These are phyloP conservation scores for Meloidogyne floridensis DNA, from an alignment of 1,140 invertebrate species.

Conservation along the genomic window DNA sequence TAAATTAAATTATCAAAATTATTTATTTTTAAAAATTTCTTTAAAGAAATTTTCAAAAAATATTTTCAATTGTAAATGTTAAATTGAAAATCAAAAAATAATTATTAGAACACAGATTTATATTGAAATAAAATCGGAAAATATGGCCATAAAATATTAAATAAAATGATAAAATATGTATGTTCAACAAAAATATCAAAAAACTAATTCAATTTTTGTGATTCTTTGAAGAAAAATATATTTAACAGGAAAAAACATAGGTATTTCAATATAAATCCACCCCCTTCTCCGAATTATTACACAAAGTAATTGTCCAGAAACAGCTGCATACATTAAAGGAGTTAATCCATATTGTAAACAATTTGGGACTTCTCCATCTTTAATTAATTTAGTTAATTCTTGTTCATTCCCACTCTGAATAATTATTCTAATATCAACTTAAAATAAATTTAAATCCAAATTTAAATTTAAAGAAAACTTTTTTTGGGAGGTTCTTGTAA, in stretches of 20 bases:
- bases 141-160: too few species aligned
- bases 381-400: conserved; percentile 11
- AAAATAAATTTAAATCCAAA: not conserved
- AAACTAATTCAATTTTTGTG: too few species aligned
- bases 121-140: too few species aligned
- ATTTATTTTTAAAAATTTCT: too few species aligned
- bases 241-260: too few species aligned
- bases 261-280: too few species aligned
- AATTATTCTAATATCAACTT: conserved; percentile 23
- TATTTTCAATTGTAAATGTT: not conserved
- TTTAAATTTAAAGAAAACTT: conserved; percentile 9
- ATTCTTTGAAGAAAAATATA: too few species aligned
- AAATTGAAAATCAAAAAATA: too few species aligned
- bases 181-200: too few species aligned
- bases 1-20: too few species aligned
- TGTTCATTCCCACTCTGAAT: conserved; percentile 19
- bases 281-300: not conserved
- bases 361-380: conserved; percentile 15
- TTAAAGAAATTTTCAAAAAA: not conserved
- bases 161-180: too few species aligned
- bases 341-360: conserved; percentile 30
- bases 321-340: conserved; percentile 39
- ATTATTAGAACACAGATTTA: too few species aligned
- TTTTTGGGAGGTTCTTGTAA: conserved; percentile 16
- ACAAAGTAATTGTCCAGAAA: conserved; percentile 20